These are phyloP conservation scores for Meandrina meandrites DNA, from an alignment of 92 coral and sea anemone genomes.

Conservation along the genomic window DNA sequence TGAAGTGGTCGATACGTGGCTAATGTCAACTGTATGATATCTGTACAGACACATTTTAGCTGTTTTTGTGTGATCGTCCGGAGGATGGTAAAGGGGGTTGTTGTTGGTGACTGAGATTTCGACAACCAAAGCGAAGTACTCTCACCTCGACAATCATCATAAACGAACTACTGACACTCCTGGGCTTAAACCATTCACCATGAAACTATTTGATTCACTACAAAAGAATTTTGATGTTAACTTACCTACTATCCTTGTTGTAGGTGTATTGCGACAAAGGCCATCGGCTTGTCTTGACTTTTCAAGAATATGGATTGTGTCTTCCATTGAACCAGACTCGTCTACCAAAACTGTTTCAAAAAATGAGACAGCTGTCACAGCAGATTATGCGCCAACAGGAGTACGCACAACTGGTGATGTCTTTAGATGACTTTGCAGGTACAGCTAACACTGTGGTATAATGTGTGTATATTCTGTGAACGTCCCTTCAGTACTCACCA, in stretches of 20 bases:
- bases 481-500: neutral
- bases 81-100: neutral
- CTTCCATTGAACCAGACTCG: slow-evolving; percentile 30
- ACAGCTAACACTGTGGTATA: neutral
- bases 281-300: neutral
- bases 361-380: slow-evolving; percentile 71
- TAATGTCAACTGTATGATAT: neutral
- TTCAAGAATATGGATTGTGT: slow-evolving; percentile 3
- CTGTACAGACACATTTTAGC: neutral
- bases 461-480: too few relatives aligned
- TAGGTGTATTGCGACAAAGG: slow-evolving; percentile 21
- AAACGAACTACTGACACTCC: neutral
- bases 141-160: neutral
- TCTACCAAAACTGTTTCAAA: slow-evolving; percentile 69
- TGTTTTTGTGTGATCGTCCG: neutral
- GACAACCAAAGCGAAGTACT: neutral
- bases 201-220: neutral
- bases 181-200: neutral
- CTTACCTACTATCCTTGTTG: neutral
- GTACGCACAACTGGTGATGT: slow-evolving; percentile 50
- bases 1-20: neutral
- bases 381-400: slow-evolving; percentile 54
- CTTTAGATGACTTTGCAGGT: slow-evolving; percentile 86
- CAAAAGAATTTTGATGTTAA: neutral
- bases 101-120: neutral